These are phyloP conservation scores for Thripadectes ignobilis DNA, from an alignment of 2,797 vertebrate species.

Conservation along the genomic window DNA sequence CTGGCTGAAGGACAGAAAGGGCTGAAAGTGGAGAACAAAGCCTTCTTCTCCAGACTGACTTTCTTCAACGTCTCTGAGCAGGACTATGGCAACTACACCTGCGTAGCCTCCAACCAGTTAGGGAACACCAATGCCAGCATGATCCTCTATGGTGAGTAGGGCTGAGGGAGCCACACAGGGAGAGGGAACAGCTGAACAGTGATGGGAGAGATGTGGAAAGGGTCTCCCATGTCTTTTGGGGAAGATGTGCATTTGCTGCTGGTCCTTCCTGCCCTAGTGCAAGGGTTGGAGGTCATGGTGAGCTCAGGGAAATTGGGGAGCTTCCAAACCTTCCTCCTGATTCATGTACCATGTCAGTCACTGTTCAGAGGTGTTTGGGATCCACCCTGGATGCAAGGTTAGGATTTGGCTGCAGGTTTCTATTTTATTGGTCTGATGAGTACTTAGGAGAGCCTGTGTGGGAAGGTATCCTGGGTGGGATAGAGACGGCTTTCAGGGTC, in stretches of 20 bases:
- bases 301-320: not conserved
- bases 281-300: fast-evolving
- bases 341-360: fast-evolving
- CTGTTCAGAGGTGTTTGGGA: not conserved
- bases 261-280: not conserved
- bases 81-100: constrained; percentile 98
- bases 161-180: not conserved
- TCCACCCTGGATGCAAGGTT: fast-evolving
- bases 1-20: constrained; percentile 90
- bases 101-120: constrained; percentile 92
- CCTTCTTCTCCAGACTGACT: constrained; percentile 91
- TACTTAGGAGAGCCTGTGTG: not conserved
- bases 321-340: not conserved
- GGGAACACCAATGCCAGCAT: constrained; percentile 97
- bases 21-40: constrained; percentile 95
- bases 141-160: constrained; percentile 89
- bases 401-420: not conserved
- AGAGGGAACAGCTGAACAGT: fast-evolving
- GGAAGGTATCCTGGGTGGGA: not conserved
- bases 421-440: fast-evolving
- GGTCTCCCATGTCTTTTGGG: not conserved
- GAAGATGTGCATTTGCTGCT: not conserved
- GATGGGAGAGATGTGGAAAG: fast-evolving
- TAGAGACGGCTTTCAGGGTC: not conserved
- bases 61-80: constrained; percentile 98